Percentiles rank a stretch among this genome's conserved stretches.
phyloP scores from a whole-genome alignment of 1,140 invertebrate species.

The Propsilocerus akamusi region DNA sequence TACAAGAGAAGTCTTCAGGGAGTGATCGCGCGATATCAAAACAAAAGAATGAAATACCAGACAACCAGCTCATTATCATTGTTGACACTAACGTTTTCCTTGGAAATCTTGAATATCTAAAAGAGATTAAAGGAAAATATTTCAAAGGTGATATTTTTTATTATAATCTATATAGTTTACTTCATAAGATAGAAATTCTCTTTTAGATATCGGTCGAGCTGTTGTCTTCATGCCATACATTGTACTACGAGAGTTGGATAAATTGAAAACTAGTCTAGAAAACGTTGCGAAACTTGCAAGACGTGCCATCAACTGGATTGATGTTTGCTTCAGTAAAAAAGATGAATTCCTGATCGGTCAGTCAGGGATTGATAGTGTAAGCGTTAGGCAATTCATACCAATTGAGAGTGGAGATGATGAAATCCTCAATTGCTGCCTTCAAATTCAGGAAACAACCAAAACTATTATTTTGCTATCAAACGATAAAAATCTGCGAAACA shows the following conservation, averaged over 20 bases:
- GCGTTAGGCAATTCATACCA: conserved; percentile 13
- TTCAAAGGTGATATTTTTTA: conserved; percentile 8
- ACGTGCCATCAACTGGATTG: conserved; percentile 18
- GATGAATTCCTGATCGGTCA: conserved; percentile 12
- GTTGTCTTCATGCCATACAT: conserved; percentile 14
- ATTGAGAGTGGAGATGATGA: conserved; percentile 17
- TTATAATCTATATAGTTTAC: not conserved
- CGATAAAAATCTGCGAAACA: conserved; percentile 18
- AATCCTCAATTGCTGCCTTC: conserved; percentile 20
- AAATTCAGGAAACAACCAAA: conserved; percentile 13
- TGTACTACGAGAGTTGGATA: conserved; percentile 17
- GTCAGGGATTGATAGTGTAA: conserved; percentile 14
- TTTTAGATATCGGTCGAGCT: conserved; percentile 10
- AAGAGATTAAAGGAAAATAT: conserved; percentile 10
- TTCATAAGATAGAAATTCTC: not conserved
- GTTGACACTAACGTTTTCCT: conserved; percentile 16
- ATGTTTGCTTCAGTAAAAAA: conserved; percentile 14
- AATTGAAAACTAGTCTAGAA: conserved; percentile 11
- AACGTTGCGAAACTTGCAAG: conserved; percentile 9
- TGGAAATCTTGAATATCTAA: conserved; percentile 11
- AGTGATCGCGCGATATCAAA: not conserved
- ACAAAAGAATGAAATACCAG: not conserved
- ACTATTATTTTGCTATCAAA: conserved; percentile 17
- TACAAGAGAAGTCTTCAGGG: not conserved
- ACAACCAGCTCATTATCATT: conserved; percentile 8